Percentiles rank a stretch among this genome's conserved stretches.
phyloP scores from a whole-genome alignment of 1,140 invertebrate species.

The Saccostrea glomerata region DNA sequence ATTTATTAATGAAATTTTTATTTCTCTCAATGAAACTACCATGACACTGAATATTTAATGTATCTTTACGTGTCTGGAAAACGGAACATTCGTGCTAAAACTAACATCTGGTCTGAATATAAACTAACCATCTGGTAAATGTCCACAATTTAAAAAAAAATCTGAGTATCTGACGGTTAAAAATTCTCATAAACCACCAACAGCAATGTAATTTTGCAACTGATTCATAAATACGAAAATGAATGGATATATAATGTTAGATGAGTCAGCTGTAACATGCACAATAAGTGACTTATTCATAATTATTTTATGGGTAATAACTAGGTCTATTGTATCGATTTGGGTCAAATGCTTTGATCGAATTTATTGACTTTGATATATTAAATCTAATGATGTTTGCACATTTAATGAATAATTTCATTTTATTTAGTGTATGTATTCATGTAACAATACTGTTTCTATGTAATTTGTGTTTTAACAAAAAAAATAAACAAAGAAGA shows the following conservation, averaged over 20 bases:
- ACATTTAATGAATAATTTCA: not conserved
- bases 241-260: not conserved
- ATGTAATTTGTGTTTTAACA: no score
- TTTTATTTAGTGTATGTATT: not conserved
- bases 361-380: not conserved
- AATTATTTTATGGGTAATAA: not conserved
- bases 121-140: no score
- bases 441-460: no score
- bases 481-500: no score
- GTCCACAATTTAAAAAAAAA: not conserved
- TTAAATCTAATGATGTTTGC: not conserved
- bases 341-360: not conserved
- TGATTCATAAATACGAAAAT: conserved; percentile 7
- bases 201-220: not conserved
- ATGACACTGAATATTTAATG: no score
- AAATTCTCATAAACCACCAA: not conserved
- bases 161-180: not conserved
- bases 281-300: not conserved
- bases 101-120: no score
- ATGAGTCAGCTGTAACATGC: not conserved
- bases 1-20: no score
- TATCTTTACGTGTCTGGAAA: no score
- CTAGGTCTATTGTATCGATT: not conserved
- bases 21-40: no score
- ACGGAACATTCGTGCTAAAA: no score